phyloP scores from a whole-genome alignment of 2,113 vertebrate species.

The Paralichthys olivaceus region DNA sequence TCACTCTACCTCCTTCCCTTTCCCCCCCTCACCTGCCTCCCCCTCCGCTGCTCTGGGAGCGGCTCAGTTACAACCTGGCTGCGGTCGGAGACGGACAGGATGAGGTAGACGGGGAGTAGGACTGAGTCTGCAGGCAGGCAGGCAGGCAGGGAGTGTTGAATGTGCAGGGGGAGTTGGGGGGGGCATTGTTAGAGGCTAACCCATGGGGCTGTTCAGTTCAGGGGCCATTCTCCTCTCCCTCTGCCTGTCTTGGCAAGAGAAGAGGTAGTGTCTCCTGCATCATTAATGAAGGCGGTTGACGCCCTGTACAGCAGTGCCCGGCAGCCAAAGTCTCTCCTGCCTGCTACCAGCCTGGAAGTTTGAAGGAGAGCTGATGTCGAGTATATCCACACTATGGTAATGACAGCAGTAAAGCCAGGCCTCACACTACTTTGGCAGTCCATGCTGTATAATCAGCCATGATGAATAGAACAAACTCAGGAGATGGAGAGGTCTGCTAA shows the following conservation, averaged over 20 bases:
- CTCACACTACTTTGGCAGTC: slow-evolving; percentile 58
- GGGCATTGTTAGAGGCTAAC: slow-evolving; percentile 66
- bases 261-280: slow-evolving; percentile 67
- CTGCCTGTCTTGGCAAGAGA: slow-evolving; percentile 62
- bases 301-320: slow-evolving; percentile 54
- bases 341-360: slow-evolving; percentile 52
- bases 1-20: slow-evolving; percentile 47
- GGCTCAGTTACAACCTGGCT: slow-evolving; percentile 69
- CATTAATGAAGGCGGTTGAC: slow-evolving; percentile 70
- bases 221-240: slow-evolving; percentile 54
- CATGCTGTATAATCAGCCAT: slow-evolving; percentile 62
- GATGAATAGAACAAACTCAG: slow-evolving; percentile 37
- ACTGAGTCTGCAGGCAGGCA: slow-evolving; percentile 32
- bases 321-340: slow-evolving; percentile 49
- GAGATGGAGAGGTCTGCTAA: slow-evolving; percentile 43
- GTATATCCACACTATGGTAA: slow-evolving; percentile 65
- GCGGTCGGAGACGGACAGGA: slow-evolving; percentile 56
- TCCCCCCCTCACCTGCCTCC: slow-evolving; percentile 30
- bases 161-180: not conserved
- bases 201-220: slow-evolving; percentile 61
- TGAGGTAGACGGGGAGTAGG: slow-evolving; percentile 48
- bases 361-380: slow-evolving; percentile 47
- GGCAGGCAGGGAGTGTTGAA: slow-evolving; percentile 17
- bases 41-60: slow-evolving; percentile 54
- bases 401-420: slow-evolving; percentile 55